A percentile compares a stretch with the other conserved stretches of the same genome.
Conservation (phyloP, 2,888 invertebrate species). For the Mystacides longicornis region DNA sequence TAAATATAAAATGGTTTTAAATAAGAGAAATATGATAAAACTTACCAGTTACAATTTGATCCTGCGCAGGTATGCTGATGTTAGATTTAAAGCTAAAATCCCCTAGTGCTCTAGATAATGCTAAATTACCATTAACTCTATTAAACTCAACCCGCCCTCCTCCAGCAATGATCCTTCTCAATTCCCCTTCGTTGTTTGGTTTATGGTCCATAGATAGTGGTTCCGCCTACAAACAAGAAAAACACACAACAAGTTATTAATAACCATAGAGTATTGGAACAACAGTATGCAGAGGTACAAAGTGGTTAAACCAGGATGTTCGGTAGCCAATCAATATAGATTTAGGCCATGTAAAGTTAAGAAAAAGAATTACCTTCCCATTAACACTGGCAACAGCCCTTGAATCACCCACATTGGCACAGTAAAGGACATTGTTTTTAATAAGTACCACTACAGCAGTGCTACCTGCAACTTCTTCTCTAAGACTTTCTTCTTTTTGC, state of each 20-base stretch:
- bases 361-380: slow-evolving; percentile 57
- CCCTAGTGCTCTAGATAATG: slow-evolving; percentile 91
- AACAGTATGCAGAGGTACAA: too few relatives aligned
- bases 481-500: slow-evolving; percentile 79
- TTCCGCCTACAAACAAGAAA: slow-evolving; percentile 42
- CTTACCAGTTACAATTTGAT: slow-evolving; percentile 94
- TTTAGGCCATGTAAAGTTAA: too few relatives aligned
- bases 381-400: slow-evolving; percentile 84
- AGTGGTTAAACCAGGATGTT: too few relatives aligned
- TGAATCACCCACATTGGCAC: slow-evolving; percentile 97
- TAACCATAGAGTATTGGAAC: too few relatives aligned
- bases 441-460: slow-evolving; percentile 84
- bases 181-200: slow-evolving; percentile 82
- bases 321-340: too few relatives aligned
- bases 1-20: neutral
- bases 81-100: slow-evolving; percentile 96
- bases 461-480: slow-evolving; percentile 90
- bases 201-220: slow-evolving; percentile 90
- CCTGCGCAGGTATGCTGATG: slow-evolving; percentile 73
- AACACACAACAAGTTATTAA: too few relatives aligned
- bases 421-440: slow-evolving; percentile 79
- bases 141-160: slow-evolving; percentile 98
- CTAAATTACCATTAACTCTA: slow-evolving; percentile 96
- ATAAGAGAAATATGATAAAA: neutral
- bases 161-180: slow-evolving; percentile 82